Base-by-base conservation (phyloP, 35 echinoderm and acorn worm species). In the Ophioderma brevispina region DNA sequence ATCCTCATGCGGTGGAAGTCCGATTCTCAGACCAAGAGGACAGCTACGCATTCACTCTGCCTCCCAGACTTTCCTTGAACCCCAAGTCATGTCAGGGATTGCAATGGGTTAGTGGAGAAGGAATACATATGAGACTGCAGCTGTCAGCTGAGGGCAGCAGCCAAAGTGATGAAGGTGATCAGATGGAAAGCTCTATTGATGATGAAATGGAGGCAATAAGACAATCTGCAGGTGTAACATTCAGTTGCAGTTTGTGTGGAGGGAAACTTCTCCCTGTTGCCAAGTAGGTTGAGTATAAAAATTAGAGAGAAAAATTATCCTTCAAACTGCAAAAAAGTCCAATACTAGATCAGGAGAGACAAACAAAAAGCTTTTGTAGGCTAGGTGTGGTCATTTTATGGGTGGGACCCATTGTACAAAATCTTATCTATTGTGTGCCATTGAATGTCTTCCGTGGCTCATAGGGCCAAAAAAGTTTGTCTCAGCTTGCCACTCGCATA, bases 111-210 rank as follows among this genome's bases (percentile, higher is more conserved):
- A 85, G 55, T 63, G 49, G 40, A 5, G 79, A 81, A 38, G 90
- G 90, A 21, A 41, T 91, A 15, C 90, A 91, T 28, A 91, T 91
- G 90, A 91, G 90, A 31, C 40, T 91, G 34, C 90, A 91, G 76
- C 32, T 91, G 81, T 64, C 83, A 6, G 55, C 15, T 1, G 33
- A 52, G 25, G 23, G 83, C n/a, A 36, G 39, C 15, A 13, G 23
- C 35, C 14, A n/a, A 13, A 33, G 35, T 59, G 35, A 21, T 36
- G 35, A 33, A 18, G 83, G 63, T 52, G n/a, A 55, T 0, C 33
- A 64, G 21, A 37, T 6, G 23, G 59, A 25, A 13, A 70, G 59
- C 23, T 70, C 83, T 18, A 35, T 52, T 35, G 83, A 85, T 32
- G 36, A 32, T 15, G 83, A 85, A 23, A 59, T 64, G 33, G 15